phyloP scores from a whole-genome alignment of 2,888 invertebrate genomes.

The Cephus pygmeus region DNA sequence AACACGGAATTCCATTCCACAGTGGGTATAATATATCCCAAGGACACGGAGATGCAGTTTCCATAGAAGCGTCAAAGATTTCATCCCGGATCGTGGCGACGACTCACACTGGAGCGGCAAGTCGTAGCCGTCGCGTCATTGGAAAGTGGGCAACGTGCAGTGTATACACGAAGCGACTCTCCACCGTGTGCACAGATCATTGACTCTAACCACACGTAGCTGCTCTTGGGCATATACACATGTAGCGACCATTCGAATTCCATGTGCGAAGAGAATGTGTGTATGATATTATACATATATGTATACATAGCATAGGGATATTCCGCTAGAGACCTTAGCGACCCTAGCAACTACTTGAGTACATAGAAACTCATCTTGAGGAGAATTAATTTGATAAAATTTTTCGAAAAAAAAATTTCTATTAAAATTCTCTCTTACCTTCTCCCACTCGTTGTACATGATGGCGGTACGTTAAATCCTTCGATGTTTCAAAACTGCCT shows the following conservation, averaged over 20 bases:
- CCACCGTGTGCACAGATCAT: slow-evolving; percentile 50
- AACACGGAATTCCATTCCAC: not conserved
- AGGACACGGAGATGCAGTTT: not conserved
- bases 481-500: slow-evolving; percentile 33
- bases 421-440: slow-evolving; percentile 42
- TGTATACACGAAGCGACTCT: slow-evolving; percentile 41
- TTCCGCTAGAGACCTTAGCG: not conserved
- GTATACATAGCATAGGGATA: not conserved
- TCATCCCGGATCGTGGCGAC: slow-evolving; percentile 13
- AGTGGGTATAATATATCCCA: not conserved
- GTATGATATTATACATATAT: not conserved
- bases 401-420: not conserved
- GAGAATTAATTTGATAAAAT: not conserved
- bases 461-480: slow-evolving; percentile 38
- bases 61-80: slow-evolving; percentile 11
- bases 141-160: slow-evolving; percentile 43
- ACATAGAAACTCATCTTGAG: not conserved
- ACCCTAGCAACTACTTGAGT: not conserved
- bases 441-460: slow-evolving; percentile 61
- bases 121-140: slow-evolving; percentile 32
- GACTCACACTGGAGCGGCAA: slow-evolving; percentile 9
- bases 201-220: slow-evolving; percentile 36
- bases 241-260: not conserved
- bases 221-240: slow-evolving; percentile 4
- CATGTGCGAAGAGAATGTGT: not conserved